Evolutionary conservation across 2,888 invertebrate species (phyloP).

Genomic region (Volucella inanis): DNA sequence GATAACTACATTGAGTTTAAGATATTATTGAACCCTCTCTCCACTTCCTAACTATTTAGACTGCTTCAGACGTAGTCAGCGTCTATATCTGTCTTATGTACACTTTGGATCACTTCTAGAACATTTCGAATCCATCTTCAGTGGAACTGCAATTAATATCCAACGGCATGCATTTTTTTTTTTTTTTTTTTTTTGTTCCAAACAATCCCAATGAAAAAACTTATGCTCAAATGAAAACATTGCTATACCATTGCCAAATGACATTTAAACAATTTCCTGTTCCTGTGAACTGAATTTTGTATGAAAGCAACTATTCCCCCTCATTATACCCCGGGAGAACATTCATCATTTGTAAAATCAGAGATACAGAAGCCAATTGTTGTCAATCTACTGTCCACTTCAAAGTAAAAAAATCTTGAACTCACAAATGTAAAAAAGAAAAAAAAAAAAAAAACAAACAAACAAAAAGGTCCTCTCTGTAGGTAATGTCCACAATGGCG

Average conservation of each 20-base stretch:
- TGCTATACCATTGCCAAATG: background rate
- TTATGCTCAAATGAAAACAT: too few species aligned
- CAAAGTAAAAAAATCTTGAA: conserved; percentile 27
- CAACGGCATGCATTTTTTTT: too few species aligned
- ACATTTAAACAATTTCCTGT: conserved; percentile 7
- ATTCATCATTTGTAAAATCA: conserved; percentile 63
- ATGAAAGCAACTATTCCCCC: background rate
- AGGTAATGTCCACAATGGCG: conserved; percentile 22
- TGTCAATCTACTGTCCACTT: conserved; percentile 48
- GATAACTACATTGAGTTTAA: too few species aligned
- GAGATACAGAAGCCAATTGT: conserved; percentile 49
- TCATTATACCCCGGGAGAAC: background rate
- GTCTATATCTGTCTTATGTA: too few species aligned
- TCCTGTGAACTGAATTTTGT: background rate
- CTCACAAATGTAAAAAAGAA: background rate
- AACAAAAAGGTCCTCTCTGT: conserved; percentile 12
- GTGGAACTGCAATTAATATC: too few species aligned
- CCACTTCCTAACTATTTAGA: too few species aligned
- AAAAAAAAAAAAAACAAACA: background rate
- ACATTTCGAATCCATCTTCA: too few species aligned
- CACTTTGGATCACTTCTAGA: too few species aligned
- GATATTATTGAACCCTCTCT: too few species aligned
- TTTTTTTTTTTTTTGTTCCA: too few species aligned
- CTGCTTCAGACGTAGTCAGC: too few species aligned
- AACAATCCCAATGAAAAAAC: background rate